Evolutionary conservation across 37 sponge, comb jelly and placozoan species (phyloP).

Genomic region (Halichondria panicea): DNA sequence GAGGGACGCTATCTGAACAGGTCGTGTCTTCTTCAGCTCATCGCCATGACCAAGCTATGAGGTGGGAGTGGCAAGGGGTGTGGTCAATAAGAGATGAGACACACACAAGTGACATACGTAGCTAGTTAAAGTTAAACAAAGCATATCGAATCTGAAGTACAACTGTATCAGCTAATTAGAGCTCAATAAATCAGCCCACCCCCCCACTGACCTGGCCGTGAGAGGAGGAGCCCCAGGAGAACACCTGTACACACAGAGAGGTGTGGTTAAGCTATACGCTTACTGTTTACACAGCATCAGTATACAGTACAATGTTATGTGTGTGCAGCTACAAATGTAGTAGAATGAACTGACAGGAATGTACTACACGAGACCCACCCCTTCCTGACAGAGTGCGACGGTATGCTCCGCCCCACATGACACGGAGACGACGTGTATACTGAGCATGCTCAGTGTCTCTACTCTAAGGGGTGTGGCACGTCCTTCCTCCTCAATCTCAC

Average conservation of each 20-base stretch:
- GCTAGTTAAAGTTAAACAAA: too few relatives aligned
- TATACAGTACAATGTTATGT: not conserved
- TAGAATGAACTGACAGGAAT: not conserved
- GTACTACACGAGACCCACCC: slow-evolving; percentile 39
- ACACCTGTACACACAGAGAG: slow-evolving; percentile 30
- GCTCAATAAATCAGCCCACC: too few relatives aligned
- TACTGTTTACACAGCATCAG: not conserved
- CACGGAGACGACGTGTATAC: slow-evolving; percentile 77
- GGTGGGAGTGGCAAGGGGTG: not conserved
- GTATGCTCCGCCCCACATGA: slow-evolving; percentile 91
- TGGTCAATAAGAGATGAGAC: not conserved
- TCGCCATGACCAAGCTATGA: slow-evolving; percentile 81
- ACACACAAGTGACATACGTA: too few relatives aligned
- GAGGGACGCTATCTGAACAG: slow-evolving; percentile 66
- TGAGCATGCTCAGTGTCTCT: slow-evolving; percentile 68
- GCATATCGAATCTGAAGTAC: too few relatives aligned
- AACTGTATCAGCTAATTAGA: too few relatives aligned
- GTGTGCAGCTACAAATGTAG: not conserved
- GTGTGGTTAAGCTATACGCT: not conserved
- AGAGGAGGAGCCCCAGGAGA: slow-evolving; percentile 68
- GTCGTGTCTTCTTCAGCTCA: slow-evolving; percentile 61
- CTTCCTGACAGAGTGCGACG: slow-evolving; percentile 78
- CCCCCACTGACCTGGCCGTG: slow-evolving; percentile 80
- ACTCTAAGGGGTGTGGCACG: slow-evolving; percentile 54
- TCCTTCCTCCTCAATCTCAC: slow-evolving; percentile 60